Conservation (phyloP, 2,888 invertebrate genomes). For the Aquatica leii region DNA sequence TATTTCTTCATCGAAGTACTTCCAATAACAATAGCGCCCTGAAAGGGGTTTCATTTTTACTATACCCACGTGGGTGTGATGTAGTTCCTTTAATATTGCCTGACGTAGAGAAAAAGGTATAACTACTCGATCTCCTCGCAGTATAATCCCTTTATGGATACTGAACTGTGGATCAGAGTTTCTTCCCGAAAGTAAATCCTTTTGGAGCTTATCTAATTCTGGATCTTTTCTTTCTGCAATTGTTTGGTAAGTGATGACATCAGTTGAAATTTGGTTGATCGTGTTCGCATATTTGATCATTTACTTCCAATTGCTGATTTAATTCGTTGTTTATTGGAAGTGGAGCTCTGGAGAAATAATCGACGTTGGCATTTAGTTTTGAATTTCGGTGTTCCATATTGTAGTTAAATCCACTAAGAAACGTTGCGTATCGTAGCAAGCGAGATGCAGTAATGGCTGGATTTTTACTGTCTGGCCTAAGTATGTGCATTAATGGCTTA, state of each 20-base stretch:
- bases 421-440: background rate
- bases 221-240: background rate
- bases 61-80: background rate
- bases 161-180: background rate
- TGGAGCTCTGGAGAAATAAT: background rate
- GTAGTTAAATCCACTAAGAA: background rate
- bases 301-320: background rate
- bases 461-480: background rate
- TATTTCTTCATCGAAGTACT: background rate
- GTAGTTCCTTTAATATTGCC: background rate
- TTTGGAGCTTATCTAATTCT: background rate
- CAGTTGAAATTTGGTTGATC: background rate
- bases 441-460: background rate
- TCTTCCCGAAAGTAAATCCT: background rate
- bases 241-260: too few relatives aligned
- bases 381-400: background rate
- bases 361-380: background rate
- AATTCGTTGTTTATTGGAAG: background rate
- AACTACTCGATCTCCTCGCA: background rate
- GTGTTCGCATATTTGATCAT: background rate
- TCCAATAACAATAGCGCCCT: background rate
- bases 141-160: background rate
- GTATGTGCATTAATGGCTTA: background rate
- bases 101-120: too few relatives aligned
- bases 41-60: background rate